Evolutionary conservation across 1,140 invertebrate species (phyloP), one percentile per base, ranked within the genome.

Genomic region (Kradibia gibbosae): DNA sequence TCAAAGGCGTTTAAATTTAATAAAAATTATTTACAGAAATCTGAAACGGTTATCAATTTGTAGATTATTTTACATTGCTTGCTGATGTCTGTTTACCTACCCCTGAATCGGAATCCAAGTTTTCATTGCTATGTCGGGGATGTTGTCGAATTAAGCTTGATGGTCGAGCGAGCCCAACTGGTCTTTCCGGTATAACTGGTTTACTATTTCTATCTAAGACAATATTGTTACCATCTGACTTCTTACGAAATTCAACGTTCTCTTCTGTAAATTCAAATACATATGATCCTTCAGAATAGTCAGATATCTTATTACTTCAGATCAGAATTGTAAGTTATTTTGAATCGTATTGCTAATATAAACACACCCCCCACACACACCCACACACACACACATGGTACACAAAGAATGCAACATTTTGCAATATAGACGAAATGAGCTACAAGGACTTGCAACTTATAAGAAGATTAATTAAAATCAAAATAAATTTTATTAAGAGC

Each of bases 141-240:
- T 88, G 89, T 53, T 87, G 89, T 39, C 89, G 88, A 34, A 91
- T 88, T 83, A 94, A 92, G 87, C 93, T 93, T 5, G 92, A 92
- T 25, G 94, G 93, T 78, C 94, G 91, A 71, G 88, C 84, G 53
- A 95, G 89, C 45, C 93, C 93, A n/a, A 94, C 93, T 7, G 95
- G 95, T 76, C 95, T 91, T 85, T 95, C 94, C 20, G 95, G 95
- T 67, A 96, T 93, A 5, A 93, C 94, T 10, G 95, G 95, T 89
- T 95, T 95, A 86, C 91, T 89, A 34, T 87, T 88, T 79, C 87
- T 88, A 3, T 91, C 90, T 3, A 80, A 71, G 20, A 36, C 72
- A 48, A 53, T 74, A 81, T 60, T 89, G 55, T 73, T 89, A 17
- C 65, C 86, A 13, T 91, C 90, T 15, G 83, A 36, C 76, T 89